Conservation (phyloP, 2,113 vertebrate genomes). For the Microcebus tavaratra region DNA sequence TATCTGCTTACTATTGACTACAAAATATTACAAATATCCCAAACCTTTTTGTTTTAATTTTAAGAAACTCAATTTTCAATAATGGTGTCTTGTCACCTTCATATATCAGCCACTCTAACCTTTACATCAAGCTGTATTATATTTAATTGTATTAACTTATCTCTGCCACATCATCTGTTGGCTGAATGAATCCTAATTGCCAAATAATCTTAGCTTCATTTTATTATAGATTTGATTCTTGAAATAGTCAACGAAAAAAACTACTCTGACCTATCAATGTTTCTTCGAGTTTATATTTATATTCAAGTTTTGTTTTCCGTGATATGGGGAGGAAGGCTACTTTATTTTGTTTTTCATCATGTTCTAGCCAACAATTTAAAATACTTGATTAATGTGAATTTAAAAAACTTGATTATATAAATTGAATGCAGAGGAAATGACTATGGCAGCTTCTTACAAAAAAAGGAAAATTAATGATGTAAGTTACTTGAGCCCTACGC, state of each 20-base stretch:
- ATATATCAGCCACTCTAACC: conserved; percentile 46
- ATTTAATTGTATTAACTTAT: conserved; percentile 44
- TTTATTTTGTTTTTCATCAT: background rate
- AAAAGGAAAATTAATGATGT: background rate
- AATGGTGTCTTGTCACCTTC: conserved; percentile 53
- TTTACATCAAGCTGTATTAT: conserved; percentile 70
- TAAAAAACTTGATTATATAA: background rate
- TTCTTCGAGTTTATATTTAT: background rate
- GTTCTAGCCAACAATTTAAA: background rate
- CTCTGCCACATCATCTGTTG: conserved; percentile 20
- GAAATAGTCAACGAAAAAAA: background rate
- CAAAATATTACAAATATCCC: conserved; percentile 72
- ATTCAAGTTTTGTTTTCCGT: background rate
- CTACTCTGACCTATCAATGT: background rate
- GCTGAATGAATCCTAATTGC: background rate
- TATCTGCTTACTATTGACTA: conserved; percentile 73
- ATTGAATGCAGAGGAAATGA: background rate
- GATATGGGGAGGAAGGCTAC: no score
- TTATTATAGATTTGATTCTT: background rate
- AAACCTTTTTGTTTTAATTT: conserved; percentile 73
- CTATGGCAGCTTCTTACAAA: background rate
- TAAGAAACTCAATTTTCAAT: conserved; percentile 63
- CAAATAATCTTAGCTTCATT: conserved; percentile 13
- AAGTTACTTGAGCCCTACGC: background rate
- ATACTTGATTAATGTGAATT: background rate